Conservation (phyloP, 1,140 invertebrate genomes). For the Zophobas morio region DNA sequence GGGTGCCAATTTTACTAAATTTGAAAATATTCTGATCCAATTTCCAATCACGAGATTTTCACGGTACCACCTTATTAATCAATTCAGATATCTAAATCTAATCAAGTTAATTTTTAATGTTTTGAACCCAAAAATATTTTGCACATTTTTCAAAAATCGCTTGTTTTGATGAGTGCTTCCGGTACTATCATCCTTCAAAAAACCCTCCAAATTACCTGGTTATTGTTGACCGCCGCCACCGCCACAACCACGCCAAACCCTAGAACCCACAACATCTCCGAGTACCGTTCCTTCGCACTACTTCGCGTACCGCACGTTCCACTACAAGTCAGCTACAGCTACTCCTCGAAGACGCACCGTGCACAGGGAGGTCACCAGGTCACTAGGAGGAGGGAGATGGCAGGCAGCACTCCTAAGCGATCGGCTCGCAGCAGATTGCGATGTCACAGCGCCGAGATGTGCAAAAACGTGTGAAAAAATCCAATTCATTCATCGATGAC, state of each 20-base stretch:
- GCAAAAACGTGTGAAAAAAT: conserved; percentile 19
- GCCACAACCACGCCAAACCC: conserved; percentile 13
- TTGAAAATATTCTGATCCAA: too few relatives aligned
- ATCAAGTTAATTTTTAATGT: too few relatives aligned
- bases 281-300: conserved; percentile 15
- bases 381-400: conserved; percentile 36
- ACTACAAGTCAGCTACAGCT: conserved; percentile 15
- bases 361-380: conserved; percentile 45
- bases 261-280: conserved; percentile 8
- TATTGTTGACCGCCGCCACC: background rate
- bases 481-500: background rate
- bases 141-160: too few relatives aligned
- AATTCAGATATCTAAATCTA: too few relatives aligned
- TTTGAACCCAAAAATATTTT: too few relatives aligned
- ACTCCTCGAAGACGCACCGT: conserved; percentile 37
- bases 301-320: conserved; percentile 16
- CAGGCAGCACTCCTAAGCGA: conserved; percentile 11
- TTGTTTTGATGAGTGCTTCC: too few relatives aligned
- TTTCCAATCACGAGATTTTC: too few relatives aligned
- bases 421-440: conserved; percentile 4
- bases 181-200: background rate
- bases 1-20: too few relatives aligned
- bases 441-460: conserved; percentile 6
- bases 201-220: background rate
- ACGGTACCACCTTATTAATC: too few relatives aligned